Percentiles rank a stretch among this genome's conserved stretches.
phyloP scores from a whole-genome alignment of 2,797 vertebrate species.

The Eospalax fontanierii region DNA sequence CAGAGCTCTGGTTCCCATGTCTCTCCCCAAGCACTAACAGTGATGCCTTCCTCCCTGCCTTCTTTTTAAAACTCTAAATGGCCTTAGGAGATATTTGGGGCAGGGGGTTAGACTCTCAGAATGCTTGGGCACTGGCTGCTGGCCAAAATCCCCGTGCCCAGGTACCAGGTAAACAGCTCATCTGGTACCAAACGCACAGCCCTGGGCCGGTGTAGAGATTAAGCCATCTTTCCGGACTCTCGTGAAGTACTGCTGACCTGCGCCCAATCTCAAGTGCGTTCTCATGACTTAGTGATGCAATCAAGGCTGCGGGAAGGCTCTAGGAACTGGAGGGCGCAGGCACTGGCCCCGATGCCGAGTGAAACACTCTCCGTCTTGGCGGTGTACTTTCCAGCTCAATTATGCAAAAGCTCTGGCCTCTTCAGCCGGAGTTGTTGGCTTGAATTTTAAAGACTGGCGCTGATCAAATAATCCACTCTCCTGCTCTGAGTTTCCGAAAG shows the following conservation, averaged over 20 bases:
- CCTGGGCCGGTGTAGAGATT: accelerated
- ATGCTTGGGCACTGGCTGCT: background rate
- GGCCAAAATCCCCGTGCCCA: background rate
- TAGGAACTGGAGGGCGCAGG: background rate
- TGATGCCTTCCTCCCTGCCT: background rate
- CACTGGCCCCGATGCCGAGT: background rate
- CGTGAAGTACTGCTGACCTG: background rate
- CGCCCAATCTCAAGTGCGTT: background rate
- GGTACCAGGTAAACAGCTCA: background rate
- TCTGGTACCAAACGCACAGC: background rate
- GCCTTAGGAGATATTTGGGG: background rate
- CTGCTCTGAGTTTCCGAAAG: constrained; percentile 62
- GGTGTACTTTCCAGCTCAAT: constrained; percentile 39
- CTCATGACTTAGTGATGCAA: background rate
- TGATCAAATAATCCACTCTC: constrained; percentile 78
- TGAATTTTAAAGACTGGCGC: constrained; percentile 55
- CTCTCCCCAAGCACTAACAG: background rate
- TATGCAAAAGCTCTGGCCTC: constrained; percentile 52
- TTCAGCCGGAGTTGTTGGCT: constrained; percentile 71
- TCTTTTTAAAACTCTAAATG: background rate
- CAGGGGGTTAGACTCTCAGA: background rate
- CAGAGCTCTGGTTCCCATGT: accelerated
- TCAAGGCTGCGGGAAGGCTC: background rate
- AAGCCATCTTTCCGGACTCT: background rate
- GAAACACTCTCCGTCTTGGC: background rate